Conservation (phyloP, 1,140 invertebrate genomes). For the Ceratosolen fusciceps region DNA sequence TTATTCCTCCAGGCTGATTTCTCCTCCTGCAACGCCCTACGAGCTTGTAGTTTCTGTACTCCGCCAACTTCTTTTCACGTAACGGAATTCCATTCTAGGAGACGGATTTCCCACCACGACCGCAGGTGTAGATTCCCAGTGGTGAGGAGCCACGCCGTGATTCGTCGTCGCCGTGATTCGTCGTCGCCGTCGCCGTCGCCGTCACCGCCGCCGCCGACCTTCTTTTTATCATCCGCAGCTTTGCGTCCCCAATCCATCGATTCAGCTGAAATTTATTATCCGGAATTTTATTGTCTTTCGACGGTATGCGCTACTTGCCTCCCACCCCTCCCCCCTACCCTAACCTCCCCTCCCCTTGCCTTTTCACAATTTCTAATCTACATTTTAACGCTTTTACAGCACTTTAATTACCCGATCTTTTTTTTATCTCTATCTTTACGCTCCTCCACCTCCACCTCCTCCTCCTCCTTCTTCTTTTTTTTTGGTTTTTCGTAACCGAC, state of each 20-base stretch:
- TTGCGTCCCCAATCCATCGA: background rate
- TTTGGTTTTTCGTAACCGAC: no score
- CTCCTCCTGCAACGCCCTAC: background rate
- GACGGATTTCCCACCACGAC: background rate
- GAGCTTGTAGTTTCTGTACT: background rate
- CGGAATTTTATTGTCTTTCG: background rate
- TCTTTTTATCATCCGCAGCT: background rate
- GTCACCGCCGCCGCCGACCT: background rate
- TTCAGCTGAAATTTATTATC: constrained; percentile 13
- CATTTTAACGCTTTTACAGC: no score
- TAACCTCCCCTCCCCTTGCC: no score
- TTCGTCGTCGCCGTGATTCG: no score
- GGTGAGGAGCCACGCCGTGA: no score
- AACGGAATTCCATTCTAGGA: background rate
- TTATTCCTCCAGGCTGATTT: constrained; percentile 4
- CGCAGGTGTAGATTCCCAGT: background rate
- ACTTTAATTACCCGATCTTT: no score
- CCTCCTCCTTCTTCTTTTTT: no score
- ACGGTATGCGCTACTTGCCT: background rate
- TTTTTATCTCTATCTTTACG: no score
- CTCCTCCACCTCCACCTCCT: no score
- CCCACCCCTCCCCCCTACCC: no score
- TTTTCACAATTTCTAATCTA: background rate
- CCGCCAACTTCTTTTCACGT: background rate
- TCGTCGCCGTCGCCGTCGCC: background rate